Evolutionary conservation across 2,888 invertebrate species (phyloP).

Genomic region (Athetis lepigone): DNA sequence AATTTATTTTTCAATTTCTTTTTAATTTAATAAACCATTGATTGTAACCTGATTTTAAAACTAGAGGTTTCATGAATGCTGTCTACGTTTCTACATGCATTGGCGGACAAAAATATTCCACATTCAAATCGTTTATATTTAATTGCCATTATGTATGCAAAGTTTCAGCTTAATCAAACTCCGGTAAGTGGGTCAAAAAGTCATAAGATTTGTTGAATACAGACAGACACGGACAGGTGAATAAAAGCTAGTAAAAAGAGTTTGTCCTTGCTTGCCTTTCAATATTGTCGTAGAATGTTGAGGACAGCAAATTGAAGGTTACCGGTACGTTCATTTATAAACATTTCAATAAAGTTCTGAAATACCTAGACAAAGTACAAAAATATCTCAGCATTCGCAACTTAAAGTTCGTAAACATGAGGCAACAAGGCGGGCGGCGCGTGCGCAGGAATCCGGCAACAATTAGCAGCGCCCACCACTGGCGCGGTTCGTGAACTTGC

Average conservation of each 20-base stretch:
- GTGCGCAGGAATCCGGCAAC: conserved; percentile 81
- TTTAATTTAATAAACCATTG: too few species aligned
- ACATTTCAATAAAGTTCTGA: conserved; percentile 1
- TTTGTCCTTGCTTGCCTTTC: conserved; percentile 7
- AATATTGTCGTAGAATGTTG: conserved; percentile 10
- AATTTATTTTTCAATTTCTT: too few species aligned
- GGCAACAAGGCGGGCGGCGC: conserved; percentile 52
- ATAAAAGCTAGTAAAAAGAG: neutral
- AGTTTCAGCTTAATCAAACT: too few species aligned
- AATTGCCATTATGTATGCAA: too few species aligned
- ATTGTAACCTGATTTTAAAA: too few species aligned
- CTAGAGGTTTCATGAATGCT: too few species aligned
- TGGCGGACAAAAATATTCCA: too few species aligned
- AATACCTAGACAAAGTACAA: neutral
- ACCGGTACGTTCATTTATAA: neutral
- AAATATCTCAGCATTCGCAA: neutral
- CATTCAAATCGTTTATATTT: too few species aligned
- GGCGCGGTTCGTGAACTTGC: conserved; percentile 73
- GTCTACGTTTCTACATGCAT: too few species aligned
- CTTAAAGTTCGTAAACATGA: neutral
- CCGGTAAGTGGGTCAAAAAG: too few species aligned
- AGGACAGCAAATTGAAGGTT: conserved; percentile 16
- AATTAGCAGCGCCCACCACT: conserved; percentile 81
- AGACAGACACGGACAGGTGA: too few species aligned
- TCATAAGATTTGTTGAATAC: too few species aligned